Evolutionary conservation across 2,888 invertebrate species (phyloP), one percentile per base, ranked within the genome.

Genomic region (Pristionchus maxplancki): DNA sequence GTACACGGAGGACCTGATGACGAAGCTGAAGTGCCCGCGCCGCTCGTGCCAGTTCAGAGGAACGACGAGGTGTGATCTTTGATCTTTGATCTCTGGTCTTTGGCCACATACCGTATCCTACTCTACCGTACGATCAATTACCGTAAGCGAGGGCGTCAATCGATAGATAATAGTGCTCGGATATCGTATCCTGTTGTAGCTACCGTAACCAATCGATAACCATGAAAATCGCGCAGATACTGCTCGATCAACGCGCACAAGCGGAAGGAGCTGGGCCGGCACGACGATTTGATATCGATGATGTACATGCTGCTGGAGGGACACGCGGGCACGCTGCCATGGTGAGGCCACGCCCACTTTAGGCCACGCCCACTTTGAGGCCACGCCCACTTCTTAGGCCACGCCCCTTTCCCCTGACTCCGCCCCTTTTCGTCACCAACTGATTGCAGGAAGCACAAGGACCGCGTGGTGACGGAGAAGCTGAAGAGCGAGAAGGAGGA

Each of bases 281-380:
- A 86, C 67, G 86, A 86, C 28, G 86, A 86, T 48, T 67, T 86
- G 11, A n/a, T 86, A 6, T 67, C 67, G 5, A 44, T 86, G 64
- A 86, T 86, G 86, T 86, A 86, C 67, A 86, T 86, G 86, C 34
- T 86, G 24, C 17, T 86, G 24, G 86, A 86, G 67, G 44, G 48
- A 8, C 37, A 48, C 28, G 11, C 24, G 11, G 86, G 86, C 44
- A 40, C 64, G 28, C 67, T 86, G 31, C 86, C 86, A 6, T 86
- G 86, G 86, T 86, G 34, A 74, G 74, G 37, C 15, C 20, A 34
- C 34, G 34, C 58, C 58, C 58, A 58, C 71, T 37, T 71, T 64
- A 28, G 31, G 64, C 31, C 28, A 4, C 24, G 58, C 24, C 58
- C n/a, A n/a, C n/a, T n/a, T n/a, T n/a, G n/a, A n/a, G n/a, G n/a